phyloP scores from a whole-genome alignment of 2,797 vertebrate genomes.

The Otus scops region DNA sequence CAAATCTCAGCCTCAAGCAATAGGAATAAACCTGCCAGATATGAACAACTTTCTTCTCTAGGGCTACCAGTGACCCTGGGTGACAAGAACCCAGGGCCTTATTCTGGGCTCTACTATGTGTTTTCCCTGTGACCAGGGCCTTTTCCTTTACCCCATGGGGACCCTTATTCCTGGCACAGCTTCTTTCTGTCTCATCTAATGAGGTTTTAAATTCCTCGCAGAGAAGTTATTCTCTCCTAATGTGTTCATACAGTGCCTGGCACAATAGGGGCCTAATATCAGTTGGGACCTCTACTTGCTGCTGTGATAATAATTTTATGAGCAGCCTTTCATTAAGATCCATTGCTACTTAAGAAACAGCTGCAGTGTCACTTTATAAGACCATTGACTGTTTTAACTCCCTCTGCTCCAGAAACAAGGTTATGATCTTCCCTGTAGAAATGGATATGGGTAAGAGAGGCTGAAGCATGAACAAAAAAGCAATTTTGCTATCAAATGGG shows the following conservation, averaged over 20 bases:
- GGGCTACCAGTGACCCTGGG: neutral
- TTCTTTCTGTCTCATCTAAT: slow-evolving; percentile 8
- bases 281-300: slow-evolving; percentile 7
- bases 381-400: slow-evolving; percentile 8
- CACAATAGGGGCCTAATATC: slow-evolving; percentile 8
- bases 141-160: neutral
- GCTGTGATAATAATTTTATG: slow-evolving; percentile 23
- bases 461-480: neutral
- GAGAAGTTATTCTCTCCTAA: neutral
- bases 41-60: neutral
- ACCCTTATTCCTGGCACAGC: neutral
- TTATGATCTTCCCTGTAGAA: neutral
- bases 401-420: neutral
- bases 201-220: neutral
- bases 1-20: neutral
- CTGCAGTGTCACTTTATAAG: slow-evolving; percentile 19
- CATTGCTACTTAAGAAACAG: slow-evolving; percentile 20
- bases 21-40: neutral
- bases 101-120: neutral
- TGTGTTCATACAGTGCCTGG: neutral
- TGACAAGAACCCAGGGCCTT: neutral
- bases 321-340: slow-evolving; percentile 35
- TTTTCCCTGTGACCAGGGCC: neutral
- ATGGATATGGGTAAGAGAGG: neutral
- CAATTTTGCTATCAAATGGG: neutral